Evolutionary conservation across 1,140 invertebrate genomes (phyloP).

Genomic region (Whitmania pigra): DNA sequence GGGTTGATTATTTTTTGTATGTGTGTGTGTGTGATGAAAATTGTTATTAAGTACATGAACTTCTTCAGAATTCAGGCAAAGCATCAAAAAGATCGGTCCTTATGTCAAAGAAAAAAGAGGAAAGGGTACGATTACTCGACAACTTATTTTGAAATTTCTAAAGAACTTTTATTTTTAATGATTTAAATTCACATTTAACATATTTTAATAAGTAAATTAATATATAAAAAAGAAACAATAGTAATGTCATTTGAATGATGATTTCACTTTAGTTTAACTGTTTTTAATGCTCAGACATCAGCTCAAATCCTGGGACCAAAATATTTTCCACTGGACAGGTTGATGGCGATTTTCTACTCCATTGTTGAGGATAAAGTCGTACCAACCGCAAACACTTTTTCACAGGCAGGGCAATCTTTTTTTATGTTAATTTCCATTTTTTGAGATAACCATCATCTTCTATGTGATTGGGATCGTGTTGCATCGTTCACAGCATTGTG

Average conservation of each 20-base stretch:
- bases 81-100: not conserved
- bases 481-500: too few relatives aligned
- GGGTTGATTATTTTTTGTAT: not conserved
- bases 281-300: conserved; percentile 33
- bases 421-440: not conserved
- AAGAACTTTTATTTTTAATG: too few relatives aligned
- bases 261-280: conserved; percentile 2
- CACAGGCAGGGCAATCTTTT: conserved; percentile 32
- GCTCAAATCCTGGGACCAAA: conserved; percentile 58
- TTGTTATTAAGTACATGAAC: not conserved
- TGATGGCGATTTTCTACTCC: conserved; percentile 79
- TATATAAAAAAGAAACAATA: too few relatives aligned
- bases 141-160: too few relatives aligned
- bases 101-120: not conserved
- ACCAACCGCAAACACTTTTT: conserved; percentile 62
- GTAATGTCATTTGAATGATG: not conserved
- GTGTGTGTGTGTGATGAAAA: too few relatives aligned
- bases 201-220: too few relatives aligned
- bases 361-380: conserved; percentile 70
- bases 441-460: not conserved
- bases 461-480: not conserved
- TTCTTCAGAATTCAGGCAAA: not conserved
- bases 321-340: conserved; percentile 63
- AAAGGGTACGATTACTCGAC: not conserved
- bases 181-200: too few relatives aligned